These are phyloP conservation scores for Megaptera novaeangliae DNA, from an alignment of 2,113 vertebrate genomes.

Conservation along the genomic window DNA sequence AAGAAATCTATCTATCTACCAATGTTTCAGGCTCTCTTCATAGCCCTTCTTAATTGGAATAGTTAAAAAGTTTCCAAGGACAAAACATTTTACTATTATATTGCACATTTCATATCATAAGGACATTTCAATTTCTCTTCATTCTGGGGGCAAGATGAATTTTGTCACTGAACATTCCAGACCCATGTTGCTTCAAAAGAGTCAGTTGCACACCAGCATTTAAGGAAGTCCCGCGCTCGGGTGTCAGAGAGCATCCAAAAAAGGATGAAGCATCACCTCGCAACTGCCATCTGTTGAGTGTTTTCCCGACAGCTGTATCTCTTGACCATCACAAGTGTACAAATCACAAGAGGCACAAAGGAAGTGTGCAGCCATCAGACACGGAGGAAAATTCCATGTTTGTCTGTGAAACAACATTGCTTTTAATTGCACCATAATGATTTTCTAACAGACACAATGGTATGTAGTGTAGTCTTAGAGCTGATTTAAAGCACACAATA, in stretches of 20 bases:
- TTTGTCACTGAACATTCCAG: slow-evolving; percentile 73
- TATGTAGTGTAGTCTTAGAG: slow-evolving; percentile 70
- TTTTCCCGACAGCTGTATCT: slow-evolving; percentile 84
- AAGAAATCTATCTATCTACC: slow-evolving; percentile 69
- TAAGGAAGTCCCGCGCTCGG: slow-evolving; percentile 75
- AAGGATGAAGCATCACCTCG: slow-evolving; percentile 74
- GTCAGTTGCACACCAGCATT: slow-evolving; percentile 75
- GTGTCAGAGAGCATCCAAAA: slow-evolving; percentile 78
- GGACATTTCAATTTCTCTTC: slow-evolving; percentile 77
- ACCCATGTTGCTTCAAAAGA: slow-evolving; percentile 72
- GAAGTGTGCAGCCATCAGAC: slow-evolving; percentile 52
- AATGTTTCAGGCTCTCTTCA: slow-evolving; percentile 67
- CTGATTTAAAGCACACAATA: slow-evolving; percentile 82
- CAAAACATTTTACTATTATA: slow-evolving; percentile 74
- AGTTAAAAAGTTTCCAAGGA: slow-evolving; percentile 78
- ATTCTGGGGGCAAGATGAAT: slow-evolving; percentile 76
- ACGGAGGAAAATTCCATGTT: slow-evolving; percentile 68
- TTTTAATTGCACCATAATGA: slow-evolving; percentile 84
- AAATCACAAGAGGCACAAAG: slow-evolving; percentile 73
- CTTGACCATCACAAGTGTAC: slow-evolving; percentile 73
- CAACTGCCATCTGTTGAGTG: slow-evolving; percentile 83
- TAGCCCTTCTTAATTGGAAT: slow-evolving; percentile 70
- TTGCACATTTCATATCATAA: slow-evolving; percentile 71
- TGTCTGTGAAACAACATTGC: slow-evolving; percentile 60
- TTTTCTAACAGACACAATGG: slow-evolving; percentile 81